A percentile compares a stretch with the other conserved stretches of the same genome.
Evolutionary conservation across 2,797 vertebrate species (phyloP).

Genomic region (Alectoris magna): DNA sequence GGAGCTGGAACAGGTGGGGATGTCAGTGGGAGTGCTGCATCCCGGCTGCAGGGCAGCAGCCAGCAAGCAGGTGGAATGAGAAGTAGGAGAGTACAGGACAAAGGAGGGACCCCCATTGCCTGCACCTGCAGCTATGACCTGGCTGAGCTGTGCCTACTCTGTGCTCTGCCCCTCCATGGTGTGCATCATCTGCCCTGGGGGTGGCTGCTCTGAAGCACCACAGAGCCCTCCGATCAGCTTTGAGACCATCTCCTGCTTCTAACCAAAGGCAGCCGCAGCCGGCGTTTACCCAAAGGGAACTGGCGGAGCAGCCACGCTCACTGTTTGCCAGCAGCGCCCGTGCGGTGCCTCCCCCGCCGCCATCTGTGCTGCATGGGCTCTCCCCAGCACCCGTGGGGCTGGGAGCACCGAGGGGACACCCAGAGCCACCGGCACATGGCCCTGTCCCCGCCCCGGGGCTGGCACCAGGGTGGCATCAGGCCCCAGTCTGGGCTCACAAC

Average conservation of each 20-base stretch:
- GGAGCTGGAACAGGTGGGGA: background rate
- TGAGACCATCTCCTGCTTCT: background rate
- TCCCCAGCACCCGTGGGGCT: background rate
- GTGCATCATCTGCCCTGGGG: fast-evolving
- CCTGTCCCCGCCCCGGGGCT: fast-evolving
- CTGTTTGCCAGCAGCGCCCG: slow-evolving; percentile 60
- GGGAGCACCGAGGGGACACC: background rate
- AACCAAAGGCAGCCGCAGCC: slow-evolving; percentile 14
- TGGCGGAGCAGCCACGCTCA: background rate
- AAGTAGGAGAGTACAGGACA: fast-evolving
- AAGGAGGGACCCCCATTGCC: fast-evolving
- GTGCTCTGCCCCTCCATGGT: background rate
- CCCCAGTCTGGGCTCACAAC: background rate
- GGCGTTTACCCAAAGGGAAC: slow-evolving; percentile 37
- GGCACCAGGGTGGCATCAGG: background rate
- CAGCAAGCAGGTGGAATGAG: fast-evolving
- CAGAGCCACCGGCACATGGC: background rate
- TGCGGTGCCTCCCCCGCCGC: slow-evolving; percentile 57
- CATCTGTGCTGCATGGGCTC: slow-evolving; percentile 59
- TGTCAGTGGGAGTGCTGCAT: fast-evolving
- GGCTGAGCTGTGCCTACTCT: fast-evolving
- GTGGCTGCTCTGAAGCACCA: background rate
- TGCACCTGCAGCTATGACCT: background rate
- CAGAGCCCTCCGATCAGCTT: background rate
- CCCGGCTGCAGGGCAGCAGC: background rate